A percentile compares a stretch with the other conserved stretches of the same genome.
Evolutionary conservation across 2,113 vertebrate genomes (phyloP).

Genomic region (Epinephelus fuscoguttatus): DNA sequence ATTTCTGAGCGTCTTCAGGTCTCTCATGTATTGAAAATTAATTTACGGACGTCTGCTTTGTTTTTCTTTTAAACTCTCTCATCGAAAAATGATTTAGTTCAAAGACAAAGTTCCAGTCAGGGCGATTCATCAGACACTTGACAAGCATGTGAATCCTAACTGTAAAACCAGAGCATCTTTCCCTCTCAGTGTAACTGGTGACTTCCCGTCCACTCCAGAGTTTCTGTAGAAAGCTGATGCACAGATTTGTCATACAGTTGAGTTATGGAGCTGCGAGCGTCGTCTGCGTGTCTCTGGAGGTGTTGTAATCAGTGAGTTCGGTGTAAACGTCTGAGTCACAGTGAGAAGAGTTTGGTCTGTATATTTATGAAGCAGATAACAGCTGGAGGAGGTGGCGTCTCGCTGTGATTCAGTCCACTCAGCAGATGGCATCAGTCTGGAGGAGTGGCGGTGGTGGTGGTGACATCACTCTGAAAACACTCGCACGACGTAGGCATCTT

Average conservation of each 20-base stretch:
- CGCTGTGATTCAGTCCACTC: constrained; percentile 44
- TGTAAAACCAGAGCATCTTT: neutral
- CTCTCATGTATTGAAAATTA: neutral
- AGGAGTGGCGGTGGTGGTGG: neutral
- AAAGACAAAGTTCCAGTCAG: neutral
- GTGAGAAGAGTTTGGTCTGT: neutral
- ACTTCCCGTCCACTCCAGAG: neutral
- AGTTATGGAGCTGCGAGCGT: neutral
- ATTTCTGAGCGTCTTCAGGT: too few relatives aligned
- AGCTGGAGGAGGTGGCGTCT: constrained; percentile 52
- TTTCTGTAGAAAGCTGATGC: neutral
- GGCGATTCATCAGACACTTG: neutral
- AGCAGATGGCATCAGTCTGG: constrained; percentile 54
- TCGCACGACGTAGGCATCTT: neutral
- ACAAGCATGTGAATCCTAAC: neutral
- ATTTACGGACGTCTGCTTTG: too few relatives aligned
- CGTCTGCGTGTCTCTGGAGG: neutral
- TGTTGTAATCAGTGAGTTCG: neutral
- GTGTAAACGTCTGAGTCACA: constrained; percentile 43
- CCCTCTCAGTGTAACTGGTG: neutral
- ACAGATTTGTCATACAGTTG: neutral
- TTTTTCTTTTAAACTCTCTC: neutral
- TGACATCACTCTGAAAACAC: constrained; percentile 39
- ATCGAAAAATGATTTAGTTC: neutral
- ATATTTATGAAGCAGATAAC: constrained; percentile 45